Evolutionary conservation across 2,113 vertebrate species (phyloP).

Genomic region (Lophotis ruficrista): DNA sequence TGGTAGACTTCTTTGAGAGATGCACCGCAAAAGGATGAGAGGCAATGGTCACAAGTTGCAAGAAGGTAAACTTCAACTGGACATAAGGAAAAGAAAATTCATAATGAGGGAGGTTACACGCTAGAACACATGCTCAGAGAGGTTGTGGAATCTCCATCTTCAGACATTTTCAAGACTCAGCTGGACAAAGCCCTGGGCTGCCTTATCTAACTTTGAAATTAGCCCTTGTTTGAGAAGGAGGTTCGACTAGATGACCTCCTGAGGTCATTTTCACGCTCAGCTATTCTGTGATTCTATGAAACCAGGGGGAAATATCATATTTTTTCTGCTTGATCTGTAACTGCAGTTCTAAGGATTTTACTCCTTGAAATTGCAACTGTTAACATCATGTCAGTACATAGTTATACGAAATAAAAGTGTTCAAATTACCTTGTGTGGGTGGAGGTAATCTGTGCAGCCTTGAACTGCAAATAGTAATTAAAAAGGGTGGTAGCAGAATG

Average conservation of each 20-base stretch:
- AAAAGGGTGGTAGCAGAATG: slow-evolving; percentile 57
- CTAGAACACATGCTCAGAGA: not conserved
- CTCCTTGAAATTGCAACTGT: slow-evolving; percentile 53
- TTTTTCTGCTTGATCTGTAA: slow-evolving; percentile 5
- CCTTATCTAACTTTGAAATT: not conserved
- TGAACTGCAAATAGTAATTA: slow-evolving; percentile 70
- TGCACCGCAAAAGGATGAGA: not conserved
- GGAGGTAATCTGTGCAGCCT: slow-evolving; percentile 58
- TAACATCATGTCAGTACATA: slow-evolving; percentile 60
- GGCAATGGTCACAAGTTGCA: not conserved
- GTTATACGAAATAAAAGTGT: slow-evolving; percentile 42
- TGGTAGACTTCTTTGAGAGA: not conserved
- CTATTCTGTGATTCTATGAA: not conserved
- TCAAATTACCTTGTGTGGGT: slow-evolving; percentile 66
- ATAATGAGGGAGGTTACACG: not conserved
- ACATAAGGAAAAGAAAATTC: not conserved
- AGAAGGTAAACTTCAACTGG: not conserved
- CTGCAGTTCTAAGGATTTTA: slow-evolving; percentile 22
- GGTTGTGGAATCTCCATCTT: not conserved
- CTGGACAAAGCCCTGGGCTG: not conserved
- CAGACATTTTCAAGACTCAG: not conserved
- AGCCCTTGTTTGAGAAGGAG: not conserved
- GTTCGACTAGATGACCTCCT: not conserved
- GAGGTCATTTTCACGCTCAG: not conserved
- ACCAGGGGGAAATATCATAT: not conserved